Evolutionary conservation across 2,888 invertebrate genomes (phyloP), one percentile per base, ranked within the genome.

Genomic region (Phaedon cochleariae): DNA sequence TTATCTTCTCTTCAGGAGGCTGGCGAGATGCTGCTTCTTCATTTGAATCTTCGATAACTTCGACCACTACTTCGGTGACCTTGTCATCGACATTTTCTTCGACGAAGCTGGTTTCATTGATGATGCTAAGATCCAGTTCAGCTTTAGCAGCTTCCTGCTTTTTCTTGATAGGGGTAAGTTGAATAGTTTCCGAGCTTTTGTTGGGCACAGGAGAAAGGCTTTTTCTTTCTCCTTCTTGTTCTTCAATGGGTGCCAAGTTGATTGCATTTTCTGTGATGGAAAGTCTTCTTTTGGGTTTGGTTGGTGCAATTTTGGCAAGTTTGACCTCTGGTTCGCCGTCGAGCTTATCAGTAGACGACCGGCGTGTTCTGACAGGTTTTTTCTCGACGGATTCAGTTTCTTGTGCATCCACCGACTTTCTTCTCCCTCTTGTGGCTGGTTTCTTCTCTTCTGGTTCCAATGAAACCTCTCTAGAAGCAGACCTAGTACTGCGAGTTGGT

Each of bases 71-170:
- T 20, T n/a, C 53, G 52, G 55, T 55, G 53, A 10, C 48, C 22
- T 64, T 34, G 26, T 21, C 9, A 17, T n/a, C n/a, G 20, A 37
- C 65, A 34, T 58, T 51, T 61, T 74, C 74, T 51, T 72, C 73
- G 15, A 45, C 26, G 18, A 65, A 59, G 41, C 69, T 69, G 29
- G 64, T 62, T 62, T 75, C 75, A 48, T 68, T 62, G 18, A 75
- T 73, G 37, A 72, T 54, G 37, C 73, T 74, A 7, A 76, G 68
- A 58, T 75, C 72, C 12, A 73, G 49, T 17, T 71, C 68, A 20
- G 58, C 52, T 62, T 67, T 71, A 7, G 61, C 59, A 52, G 64
- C 57, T 51, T 64, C 65, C 54, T 59, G 65, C 34, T 65, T 66
- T 46, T 62, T 65, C 49, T 70, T 71, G 34, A 66, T 21, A 5